These are phyloP conservation scores for Spilosoma lubricipeda DNA, from an alignment of 2,888 invertebrate genomes.

Conservation along the genomic window DNA sequence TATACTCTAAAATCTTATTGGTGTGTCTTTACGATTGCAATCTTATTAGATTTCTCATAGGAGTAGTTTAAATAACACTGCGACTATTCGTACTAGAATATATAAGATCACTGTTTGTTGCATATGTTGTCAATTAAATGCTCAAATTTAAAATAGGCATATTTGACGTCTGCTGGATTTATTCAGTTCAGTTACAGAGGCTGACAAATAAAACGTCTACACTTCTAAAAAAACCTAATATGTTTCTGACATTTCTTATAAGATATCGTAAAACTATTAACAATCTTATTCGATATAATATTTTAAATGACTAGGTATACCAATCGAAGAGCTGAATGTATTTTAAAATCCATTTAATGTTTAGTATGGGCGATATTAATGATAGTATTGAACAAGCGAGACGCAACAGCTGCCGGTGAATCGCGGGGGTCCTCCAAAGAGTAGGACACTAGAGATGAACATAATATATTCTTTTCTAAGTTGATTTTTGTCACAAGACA, in stretches of 20 bases:
- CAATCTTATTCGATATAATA: slow-evolving; percentile 28
- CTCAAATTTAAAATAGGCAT: neutral
- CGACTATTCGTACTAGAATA: no score
- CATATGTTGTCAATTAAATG: no score
- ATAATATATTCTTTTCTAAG: neutral
- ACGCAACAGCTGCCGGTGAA: slow-evolving; percentile 64
- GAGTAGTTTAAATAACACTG: neutral
- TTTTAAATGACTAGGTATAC: slow-evolving; percentile 34
- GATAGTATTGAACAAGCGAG: slow-evolving; percentile 63
- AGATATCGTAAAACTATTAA: slow-evolving; percentile 17
- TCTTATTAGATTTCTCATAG: slow-evolving; percentile 6
- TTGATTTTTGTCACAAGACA: neutral
- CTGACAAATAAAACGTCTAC: neutral
- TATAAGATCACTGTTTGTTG: no score
- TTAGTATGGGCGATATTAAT: slow-evolving; percentile 63
- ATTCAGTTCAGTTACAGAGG: neutral
- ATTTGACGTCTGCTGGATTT: neutral
- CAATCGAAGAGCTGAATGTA: slow-evolving; percentile 42
- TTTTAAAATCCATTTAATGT: slow-evolving; percentile 57
- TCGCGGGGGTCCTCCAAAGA: slow-evolving; percentile 66
- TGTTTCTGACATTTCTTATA: neutral
- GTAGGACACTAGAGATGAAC: slow-evolving; percentile 7
- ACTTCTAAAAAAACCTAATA: neutral
- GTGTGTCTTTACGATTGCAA: slow-evolving; percentile 33
- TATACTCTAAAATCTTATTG: slow-evolving; percentile 68